Conservation (phyloP, 2,113 vertebrate genomes). For the Progne subis region DNA sequence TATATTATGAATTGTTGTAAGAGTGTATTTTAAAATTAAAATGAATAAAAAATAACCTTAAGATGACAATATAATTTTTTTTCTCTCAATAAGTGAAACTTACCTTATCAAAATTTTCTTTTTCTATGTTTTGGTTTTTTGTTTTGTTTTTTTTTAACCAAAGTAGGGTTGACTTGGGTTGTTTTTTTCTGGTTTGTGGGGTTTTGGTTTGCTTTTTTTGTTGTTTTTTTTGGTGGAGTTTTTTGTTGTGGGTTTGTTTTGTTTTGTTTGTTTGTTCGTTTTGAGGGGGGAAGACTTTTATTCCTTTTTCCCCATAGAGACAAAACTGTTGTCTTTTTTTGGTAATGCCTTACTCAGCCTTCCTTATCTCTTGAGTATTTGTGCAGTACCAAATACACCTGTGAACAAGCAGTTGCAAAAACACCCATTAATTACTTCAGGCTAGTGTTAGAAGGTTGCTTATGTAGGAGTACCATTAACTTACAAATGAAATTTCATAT, state of each 20-base stretch:
- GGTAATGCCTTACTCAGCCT: neutral
- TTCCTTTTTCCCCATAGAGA: neutral
- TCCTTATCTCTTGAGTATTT: neutral
- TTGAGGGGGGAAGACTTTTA: neutral
- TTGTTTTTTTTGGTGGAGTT: neutral
- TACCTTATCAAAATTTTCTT: neutral
- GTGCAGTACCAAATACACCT: neutral
- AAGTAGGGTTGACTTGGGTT: neutral
- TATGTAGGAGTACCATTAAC: neutral
- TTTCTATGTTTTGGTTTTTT: neutral
- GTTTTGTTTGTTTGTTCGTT: neutral
- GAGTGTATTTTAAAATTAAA: neutral
- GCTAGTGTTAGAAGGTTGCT: neutral
- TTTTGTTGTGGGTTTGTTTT: neutral
- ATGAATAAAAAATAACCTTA: neutral
- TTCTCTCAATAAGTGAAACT: neutral
- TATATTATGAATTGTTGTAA: neutral
- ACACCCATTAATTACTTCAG: neutral
- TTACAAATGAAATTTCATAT: neutral
- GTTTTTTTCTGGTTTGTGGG: neutral
- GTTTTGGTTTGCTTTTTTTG: neutral
- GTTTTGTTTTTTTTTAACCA: neutral
- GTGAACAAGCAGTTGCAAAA: neutral
- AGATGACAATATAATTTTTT: neutral
- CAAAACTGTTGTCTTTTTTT: neutral